Evolutionary conservation across 1,140 invertebrate species (phyloP).

Genomic region (Helicoverpa armigera): DNA sequence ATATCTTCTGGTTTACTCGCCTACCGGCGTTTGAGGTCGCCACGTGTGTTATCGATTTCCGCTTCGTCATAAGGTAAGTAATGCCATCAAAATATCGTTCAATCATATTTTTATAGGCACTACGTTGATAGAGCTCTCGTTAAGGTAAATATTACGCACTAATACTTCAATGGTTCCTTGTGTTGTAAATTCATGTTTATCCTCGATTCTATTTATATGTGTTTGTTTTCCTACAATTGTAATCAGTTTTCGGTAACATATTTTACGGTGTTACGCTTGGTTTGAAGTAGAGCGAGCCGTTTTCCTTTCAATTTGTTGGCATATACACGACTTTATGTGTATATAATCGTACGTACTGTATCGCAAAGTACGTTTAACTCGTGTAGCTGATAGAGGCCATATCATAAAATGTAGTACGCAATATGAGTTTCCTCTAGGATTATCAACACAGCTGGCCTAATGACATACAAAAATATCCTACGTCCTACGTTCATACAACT

Average conservation of each 20-base stretch:
- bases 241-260: neutral
- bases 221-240: neutral
- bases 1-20: conserved; percentile 55
- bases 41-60: conserved; percentile 73
- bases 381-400: neutral
- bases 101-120: conserved; percentile 23
- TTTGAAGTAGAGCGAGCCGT: neutral
- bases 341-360: neutral
- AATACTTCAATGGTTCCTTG: neutral
- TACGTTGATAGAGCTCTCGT: neutral
- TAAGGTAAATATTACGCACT: neutral
- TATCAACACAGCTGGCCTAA: too few relatives aligned
- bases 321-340: neutral
- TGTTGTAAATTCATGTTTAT: neutral
- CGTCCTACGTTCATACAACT: too few relatives aligned
- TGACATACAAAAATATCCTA: too few relatives aligned
- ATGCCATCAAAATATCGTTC: conserved; percentile 7
- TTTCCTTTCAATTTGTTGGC: neutral
- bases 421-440: too few relatives aligned
- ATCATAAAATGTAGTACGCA: too few relatives aligned
- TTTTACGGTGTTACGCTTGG: neutral
- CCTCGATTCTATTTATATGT: neutral
- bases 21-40: conserved; percentile 54
- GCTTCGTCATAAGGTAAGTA: conserved; percentile 45
- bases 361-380: neutral